Base-by-base conservation (phyloP, 1,140 invertebrate species). In the Neodiprion pinetum region DNA sequence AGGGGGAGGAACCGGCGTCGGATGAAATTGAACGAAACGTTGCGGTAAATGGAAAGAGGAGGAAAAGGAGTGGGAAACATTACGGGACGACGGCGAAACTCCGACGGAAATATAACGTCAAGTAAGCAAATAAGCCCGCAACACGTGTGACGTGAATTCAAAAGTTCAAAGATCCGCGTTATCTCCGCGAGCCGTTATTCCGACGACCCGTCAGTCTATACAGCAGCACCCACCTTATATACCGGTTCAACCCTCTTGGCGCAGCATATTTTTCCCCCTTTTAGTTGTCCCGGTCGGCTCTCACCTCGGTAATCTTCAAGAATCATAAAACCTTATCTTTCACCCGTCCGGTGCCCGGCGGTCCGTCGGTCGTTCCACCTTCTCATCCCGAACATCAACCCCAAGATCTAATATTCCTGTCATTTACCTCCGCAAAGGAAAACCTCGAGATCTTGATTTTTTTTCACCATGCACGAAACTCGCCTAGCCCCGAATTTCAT, bases 91-190 rank as follows among this genome's bases (percentile, higher is more conserved):
- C 53, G n/a, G n/a, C 53, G 53, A 61, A 61, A 40, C 5, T 40
- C 28, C 5, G 28, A 2, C n/a, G 53, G n/a, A 61, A 61, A 17
- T 14, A 61, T 61, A 61, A 7, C n/a, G n/a, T 40, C 53, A 17
- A 61, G 53, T 12, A 61, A 61, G 11, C 11, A 61, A 61, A 17
- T 61, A 17, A 61, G 5, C n/a, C n/a, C n/a, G 11, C 53, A 61
- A 61, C 53, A 61, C n/a, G 53, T 61, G 53, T 17, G 53, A 17
- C n/a, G 53, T 61, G n/a, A 61, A n/a, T n/a, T 61, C 53, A n/a
- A n/a, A 61, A 40, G 53, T 40, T 40, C 28, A 40, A 40, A 40
- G 28, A 40, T 40, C 28, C 28, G 28, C 28, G 28, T 40, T 40
- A 40, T 40, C 28, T 40, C 28, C 28, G 28, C 28, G 53, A 61